Evolutionary conservation across 1,140 invertebrate species (phyloP), one percentile per base, ranked within the genome.

Genomic region (Drosophila elegans): DNA sequence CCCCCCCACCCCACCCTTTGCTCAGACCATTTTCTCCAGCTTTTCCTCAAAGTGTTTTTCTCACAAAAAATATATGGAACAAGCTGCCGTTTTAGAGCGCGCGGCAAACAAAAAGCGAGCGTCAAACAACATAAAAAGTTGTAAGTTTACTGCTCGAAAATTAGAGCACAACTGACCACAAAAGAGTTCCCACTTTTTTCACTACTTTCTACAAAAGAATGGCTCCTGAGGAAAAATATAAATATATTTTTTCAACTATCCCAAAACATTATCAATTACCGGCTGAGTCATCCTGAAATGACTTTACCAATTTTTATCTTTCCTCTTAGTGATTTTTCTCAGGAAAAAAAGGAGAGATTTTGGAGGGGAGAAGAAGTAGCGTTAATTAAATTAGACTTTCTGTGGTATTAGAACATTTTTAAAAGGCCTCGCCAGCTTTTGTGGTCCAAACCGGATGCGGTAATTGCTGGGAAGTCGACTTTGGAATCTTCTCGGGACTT

Each of bases 401-500:
- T 67, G 38, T 46, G 29, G 46, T 38, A 53, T 68, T 67, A 68
- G 62, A 68, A 67, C 38, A 34, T 38, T 46, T 46, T 61, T 44
- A 32, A 49, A 49, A 51, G 73, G 71, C 39, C 32, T 44, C 45
- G 32, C 11, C 27, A 39, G 49, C 57, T 67, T 76, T 84, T 68
- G 72, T 71, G 81, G 84, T 86, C 80, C 69, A 39, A 85, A 81
- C 79, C 83, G 83, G 83, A 88, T 88, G 83, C 85, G 56, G 74
- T 76, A 86, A 86, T 82, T 86, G 83, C 54, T 71, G 71, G 61
- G 59, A 67, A 67, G 63, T 44, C 60, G 41, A 34, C 48, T 39
- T 12, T 2, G 41, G 25, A 25, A 3, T 59, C 36, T 25, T 44
- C 46, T 36, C 39, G 29, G 29, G 32, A 45, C 46, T 51, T 29